phyloP scores from a whole-genome alignment of 2,113 vertebrate species.

The Nothoprocta perdicaria region DNA sequence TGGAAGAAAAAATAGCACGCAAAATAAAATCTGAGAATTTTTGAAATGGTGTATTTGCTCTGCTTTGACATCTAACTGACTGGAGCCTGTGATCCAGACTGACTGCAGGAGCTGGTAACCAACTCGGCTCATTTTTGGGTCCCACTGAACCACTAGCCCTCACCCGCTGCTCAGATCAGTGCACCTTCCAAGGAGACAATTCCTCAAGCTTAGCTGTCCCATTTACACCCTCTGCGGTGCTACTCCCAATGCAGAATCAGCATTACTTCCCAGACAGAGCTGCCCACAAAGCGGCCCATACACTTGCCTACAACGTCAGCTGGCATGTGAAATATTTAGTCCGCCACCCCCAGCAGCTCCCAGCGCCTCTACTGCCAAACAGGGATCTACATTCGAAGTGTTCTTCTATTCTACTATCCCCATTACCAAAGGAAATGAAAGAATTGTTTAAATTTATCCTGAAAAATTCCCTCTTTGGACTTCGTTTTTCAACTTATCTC shows the following conservation, averaged over 20 bases:
- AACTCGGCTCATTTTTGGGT: background rate
- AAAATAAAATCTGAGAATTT: background rate
- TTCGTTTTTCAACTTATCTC: conserved; percentile 48
- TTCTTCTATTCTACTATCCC: background rate
- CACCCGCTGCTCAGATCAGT: background rate
- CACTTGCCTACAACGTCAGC: background rate
- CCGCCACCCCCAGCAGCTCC: background rate
- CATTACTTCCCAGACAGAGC: background rate
- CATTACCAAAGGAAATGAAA: background rate
- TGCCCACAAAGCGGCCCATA: background rate
- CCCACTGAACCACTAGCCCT: conserved; percentile 6
- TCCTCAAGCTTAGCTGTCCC: background rate
- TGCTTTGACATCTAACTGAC: conserved; percentile 21
- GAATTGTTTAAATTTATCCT: conserved; percentile 5
- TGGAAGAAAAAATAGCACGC: background rate
- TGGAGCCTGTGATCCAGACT: background rate
- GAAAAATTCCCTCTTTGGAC: conserved; percentile 28
- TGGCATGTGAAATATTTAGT: background rate
- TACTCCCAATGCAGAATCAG: background rate
- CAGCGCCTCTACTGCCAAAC: background rate
- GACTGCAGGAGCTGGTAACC: conserved; percentile 16
- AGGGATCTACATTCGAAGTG: background rate
- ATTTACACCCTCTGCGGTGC: background rate
- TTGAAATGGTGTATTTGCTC: background rate
- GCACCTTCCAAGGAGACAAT: background rate